Evolutionary conservation across 1,140 invertebrate genomes (phyloP).

Genomic region (Pollicipes pollicipes): DNA sequence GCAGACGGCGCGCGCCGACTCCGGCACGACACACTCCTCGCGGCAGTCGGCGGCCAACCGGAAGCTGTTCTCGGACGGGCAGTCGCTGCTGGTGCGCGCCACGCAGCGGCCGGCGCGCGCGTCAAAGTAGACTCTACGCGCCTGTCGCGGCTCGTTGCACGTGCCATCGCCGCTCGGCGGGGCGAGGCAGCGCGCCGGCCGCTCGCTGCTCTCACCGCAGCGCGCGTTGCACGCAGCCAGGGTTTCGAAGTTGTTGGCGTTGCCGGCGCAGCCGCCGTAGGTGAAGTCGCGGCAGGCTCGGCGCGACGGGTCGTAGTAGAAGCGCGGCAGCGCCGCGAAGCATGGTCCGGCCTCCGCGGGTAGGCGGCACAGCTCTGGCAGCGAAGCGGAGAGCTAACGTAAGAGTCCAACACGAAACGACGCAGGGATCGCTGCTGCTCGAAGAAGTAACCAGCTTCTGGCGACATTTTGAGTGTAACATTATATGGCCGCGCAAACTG

Average conservation of each 20-base stretch:
- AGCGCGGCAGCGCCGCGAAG: constrained; percentile 30
- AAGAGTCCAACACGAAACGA: too few relatives aligned
- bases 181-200: constrained; percentile 17
- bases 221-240: constrained; percentile 32
- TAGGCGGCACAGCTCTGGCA: constrained; percentile 32
- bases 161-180: not conserved
- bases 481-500: too few relatives aligned
- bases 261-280: constrained; percentile 71
- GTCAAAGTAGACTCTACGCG: not conserved
- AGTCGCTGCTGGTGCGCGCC: not conserved
- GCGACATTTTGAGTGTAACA: too few relatives aligned
- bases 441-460: too few relatives aligned
- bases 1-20: not conserved
- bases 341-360: constrained; percentile 37
- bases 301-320: constrained; percentile 25
- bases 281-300: constrained; percentile 49
- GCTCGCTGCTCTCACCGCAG: constrained; percentile 42
- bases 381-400: too few relatives aligned
- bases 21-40: not conserved
- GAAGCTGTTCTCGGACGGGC: not conserved
- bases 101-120: not conserved
- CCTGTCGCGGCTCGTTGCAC: too few relatives aligned
- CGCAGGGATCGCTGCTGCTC: too few relatives aligned
- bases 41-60: not conserved
- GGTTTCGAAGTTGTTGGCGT: constrained; percentile 58